Evolutionary conservation across 2,888 invertebrate species (phyloP), one percentile per base, ranked within the genome.

Genomic region (Nephrotoma flavescens): DNA sequence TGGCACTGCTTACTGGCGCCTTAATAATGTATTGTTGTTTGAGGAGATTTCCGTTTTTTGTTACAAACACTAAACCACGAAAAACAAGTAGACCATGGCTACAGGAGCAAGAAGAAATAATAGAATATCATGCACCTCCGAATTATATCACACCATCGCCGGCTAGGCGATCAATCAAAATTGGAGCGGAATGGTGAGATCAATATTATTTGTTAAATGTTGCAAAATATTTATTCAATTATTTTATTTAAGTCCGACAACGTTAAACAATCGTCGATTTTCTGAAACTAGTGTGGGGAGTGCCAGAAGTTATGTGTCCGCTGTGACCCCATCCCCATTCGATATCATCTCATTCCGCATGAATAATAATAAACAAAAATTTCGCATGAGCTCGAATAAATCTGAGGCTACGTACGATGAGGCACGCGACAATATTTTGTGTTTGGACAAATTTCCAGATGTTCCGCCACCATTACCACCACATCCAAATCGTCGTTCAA

Each of bases 381-480:
- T 42, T 0, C 84, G 42, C 9, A n/a, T 15, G 6, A 44, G 52
- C 15, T 9, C 71, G 11, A 71, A 9, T 19, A 47, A 86, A 86
- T 19, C 45, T 2, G 71, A 71, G 31, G 71, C 11, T 4, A 71
- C 71, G 31, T 71, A 71, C 31, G 86, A 86, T 52, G 86, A 86
- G 41, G 47, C 19, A 11, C 44, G 44, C 11, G 42, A 15, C 6
- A 86, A 41, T 86, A 52, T 31, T 2, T 11, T 86, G 12, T 86
- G 47, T 41, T 41, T 86, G 52, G 52, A 52, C n/a, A 86, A 86
- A 52, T 57, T 52, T 41, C 86, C 86, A 41, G 52, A 52, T 86
- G 11, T 41, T 5, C 86, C 86, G 19, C 86, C 86, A 11, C 86
- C 86, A 57, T 86, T 86, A n/a, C 86, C 86, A 31, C 86, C 86